phyloP scores from a whole-genome alignment of 2,888 invertebrate genomes.

The Clanis bilineata region DNA sequence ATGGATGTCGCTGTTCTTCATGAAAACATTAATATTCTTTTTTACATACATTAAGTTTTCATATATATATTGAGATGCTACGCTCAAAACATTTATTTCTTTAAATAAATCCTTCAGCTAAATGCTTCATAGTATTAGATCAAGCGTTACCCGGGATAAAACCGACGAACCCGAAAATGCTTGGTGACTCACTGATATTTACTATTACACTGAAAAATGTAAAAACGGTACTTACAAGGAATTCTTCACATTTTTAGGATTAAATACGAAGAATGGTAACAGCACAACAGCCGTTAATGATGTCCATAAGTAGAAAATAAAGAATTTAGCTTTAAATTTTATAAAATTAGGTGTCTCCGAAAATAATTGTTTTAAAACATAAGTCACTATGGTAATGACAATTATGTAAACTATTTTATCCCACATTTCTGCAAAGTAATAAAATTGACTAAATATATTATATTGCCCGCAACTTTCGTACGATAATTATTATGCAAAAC shows the following conservation, averaged over 20 bases:
- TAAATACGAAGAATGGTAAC: conserved; percentile 75
- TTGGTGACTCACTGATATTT: conserved; percentile 12
- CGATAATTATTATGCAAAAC: neutral
- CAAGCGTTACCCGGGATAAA: neutral
- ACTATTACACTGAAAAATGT: neutral
- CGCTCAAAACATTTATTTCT: too few species aligned
- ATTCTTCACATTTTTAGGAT: conserved; percentile 79
- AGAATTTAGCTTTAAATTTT: conserved; percentile 77
- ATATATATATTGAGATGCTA: too few species aligned
- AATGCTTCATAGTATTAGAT: neutral
- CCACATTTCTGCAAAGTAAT: conserved; percentile 52
- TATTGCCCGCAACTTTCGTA: neutral
- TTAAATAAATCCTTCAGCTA: too few species aligned
- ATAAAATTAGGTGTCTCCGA: conserved; percentile 77
- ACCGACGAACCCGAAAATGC: neutral
- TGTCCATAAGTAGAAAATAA: conserved; percentile 71
- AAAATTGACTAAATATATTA: neutral
- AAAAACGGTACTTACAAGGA: conserved; percentile 70
- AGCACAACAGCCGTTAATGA: conserved; percentile 67
- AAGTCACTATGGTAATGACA: conserved; percentile 61
- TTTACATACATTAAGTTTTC: too few species aligned
- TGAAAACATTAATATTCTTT: too few species aligned
- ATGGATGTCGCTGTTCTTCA: too few species aligned
- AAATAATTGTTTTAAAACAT: conserved; percentile 72
- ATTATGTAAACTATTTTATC: conserved; percentile 68